Evolutionary conservation across 1,140 invertebrate species (phyloP).

Genomic region (Physella acuta): DNA sequence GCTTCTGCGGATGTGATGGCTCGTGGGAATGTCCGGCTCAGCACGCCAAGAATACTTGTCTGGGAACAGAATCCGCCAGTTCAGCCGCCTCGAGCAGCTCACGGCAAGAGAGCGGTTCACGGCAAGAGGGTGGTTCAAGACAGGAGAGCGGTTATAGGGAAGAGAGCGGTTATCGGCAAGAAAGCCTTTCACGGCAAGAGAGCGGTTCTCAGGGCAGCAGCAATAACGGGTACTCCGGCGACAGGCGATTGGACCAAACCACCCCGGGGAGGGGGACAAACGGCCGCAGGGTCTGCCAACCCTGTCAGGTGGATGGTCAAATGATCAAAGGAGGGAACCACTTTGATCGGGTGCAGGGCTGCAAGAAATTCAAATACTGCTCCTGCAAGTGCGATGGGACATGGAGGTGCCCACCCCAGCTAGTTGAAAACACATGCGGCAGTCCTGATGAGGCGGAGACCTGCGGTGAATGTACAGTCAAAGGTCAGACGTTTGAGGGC

Average conservation of each 20-base stretch:
- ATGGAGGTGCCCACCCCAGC: conserved; percentile 30
- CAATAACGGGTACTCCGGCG: conserved; percentile 29
- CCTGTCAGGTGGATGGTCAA: conserved; percentile 29
- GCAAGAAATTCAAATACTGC: conserved; percentile 32
- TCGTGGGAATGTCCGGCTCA: conserved; percentile 34
- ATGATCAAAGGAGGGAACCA: conserved; percentile 31
- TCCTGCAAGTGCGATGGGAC: conserved; percentile 36
- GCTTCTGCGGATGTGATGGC: conserved; percentile 35
- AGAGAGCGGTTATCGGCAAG: conserved; percentile 31
- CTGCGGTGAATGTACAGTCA: conserved; percentile 35
- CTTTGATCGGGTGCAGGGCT: conserved; percentile 30
- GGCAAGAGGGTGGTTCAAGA: neutral
- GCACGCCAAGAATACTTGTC: conserved; percentile 26
- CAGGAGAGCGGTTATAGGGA: conserved; percentile 28
- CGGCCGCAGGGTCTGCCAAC: conserved; percentile 25
- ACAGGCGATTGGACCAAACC: conserved; percentile 1
- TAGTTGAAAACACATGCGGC: conserved; percentile 31
- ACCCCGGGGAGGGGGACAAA: neutral
- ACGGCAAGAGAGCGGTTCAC: neutral
- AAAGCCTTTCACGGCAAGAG: conserved; percentile 30
- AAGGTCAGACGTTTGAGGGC: conserved; percentile 33
- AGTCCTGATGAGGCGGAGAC: neutral
- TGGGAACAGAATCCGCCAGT: neutral
- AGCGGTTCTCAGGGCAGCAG: conserved; percentile 27
- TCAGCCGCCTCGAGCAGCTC: too few relatives aligned